Conservation (phyloP, 2,888 invertebrate genomes). For the Megamerina dolium region DNA sequence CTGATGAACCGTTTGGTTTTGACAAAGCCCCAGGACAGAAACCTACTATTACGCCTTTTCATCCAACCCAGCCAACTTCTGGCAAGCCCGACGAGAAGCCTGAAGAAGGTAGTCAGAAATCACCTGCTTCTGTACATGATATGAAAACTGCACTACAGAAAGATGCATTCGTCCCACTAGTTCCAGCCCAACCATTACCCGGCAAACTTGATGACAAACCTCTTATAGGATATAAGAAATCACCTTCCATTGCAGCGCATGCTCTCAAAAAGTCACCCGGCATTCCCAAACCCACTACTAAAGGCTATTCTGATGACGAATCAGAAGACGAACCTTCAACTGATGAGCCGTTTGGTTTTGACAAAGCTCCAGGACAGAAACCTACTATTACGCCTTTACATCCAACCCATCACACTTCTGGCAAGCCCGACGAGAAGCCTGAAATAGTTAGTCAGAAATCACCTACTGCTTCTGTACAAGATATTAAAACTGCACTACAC, state of each 20-base stretch:
- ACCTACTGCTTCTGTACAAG: too few species aligned
- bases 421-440: slow-evolving; percentile 1
- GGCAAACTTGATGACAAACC: not conserved
- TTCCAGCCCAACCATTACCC: not conserved
- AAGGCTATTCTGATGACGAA: slow-evolving; percentile 13
- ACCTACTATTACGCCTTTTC: too few species aligned
- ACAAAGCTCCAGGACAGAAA: not conserved
- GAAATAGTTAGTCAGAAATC: too few species aligned
- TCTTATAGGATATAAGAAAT: too few species aligned
- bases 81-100: too few species aligned
- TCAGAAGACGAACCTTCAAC: slow-evolving; percentile 9
- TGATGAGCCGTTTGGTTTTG: not conserved
- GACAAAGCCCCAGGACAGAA: too few species aligned
- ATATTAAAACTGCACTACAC: too few species aligned
- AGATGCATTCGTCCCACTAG: not conserved
- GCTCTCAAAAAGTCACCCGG: slow-evolving; percentile 6
- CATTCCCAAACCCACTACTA: not conserved
- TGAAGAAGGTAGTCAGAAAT: too few species aligned
- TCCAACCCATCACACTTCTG: not conserved
- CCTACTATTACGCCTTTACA: not conserved
- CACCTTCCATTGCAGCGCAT: not conserved
- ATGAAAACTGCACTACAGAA: too few species aligned
- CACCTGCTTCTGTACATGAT: too few species aligned
- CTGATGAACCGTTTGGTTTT: too few species aligned
- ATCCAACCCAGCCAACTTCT: too few species aligned